Evolutionary conservation across 2,113 vertebrate genomes (phyloP), one percentile per base, ranked within the genome.

Genomic region (Dipodomys ordii): DNA sequence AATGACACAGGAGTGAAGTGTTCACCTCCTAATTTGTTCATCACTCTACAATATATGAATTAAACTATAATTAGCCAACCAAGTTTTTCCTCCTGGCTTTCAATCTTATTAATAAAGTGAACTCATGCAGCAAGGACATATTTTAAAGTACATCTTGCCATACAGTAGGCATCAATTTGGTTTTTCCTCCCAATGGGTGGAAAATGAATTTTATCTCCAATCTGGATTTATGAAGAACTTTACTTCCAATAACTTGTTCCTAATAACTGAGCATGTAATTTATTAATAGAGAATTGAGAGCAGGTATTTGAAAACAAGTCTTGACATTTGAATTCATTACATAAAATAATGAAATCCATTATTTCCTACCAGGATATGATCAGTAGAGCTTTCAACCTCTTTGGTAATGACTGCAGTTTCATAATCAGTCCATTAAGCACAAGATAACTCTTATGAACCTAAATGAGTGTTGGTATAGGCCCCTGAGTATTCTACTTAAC

Each of bases 311-410:
- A 95, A 92, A 96, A 94, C 76, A 94, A 90, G 76, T 27, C 79
- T 90, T 93, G 83, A 67, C 86, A 86, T 93, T 95, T 94, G 83
- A 95, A 92, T 39, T 16, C 28, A 92, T 85, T 27, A 73, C 27
- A 86, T 90, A 64, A 95, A 92, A 90, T 95, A 57, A 95, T 39
- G 69, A 92, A 71, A 71, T 93, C 49, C 23, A 80, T 95, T 95
- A 86, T 92, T 96, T 97, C 95, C 35, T 96, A 80, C 90, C 44
- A 89, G 28, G 62, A 72, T 88, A 28, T 83, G 92, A 93, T 64
- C 49, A 95, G n/a, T 83, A 86, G 74, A 76, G 74, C 53, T 92
- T 94, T 95, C 82, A 88, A 74, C 46, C 67, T 88, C 65, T 90
- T 90, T 83, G 16, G 27, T 87, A 72, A 93, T 94, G 64, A 76